These are phyloP conservation scores for Neogobius melanostomus DNA, from an alignment of 2,113 vertebrate genomes.

Conservation along the genomic window DNA sequence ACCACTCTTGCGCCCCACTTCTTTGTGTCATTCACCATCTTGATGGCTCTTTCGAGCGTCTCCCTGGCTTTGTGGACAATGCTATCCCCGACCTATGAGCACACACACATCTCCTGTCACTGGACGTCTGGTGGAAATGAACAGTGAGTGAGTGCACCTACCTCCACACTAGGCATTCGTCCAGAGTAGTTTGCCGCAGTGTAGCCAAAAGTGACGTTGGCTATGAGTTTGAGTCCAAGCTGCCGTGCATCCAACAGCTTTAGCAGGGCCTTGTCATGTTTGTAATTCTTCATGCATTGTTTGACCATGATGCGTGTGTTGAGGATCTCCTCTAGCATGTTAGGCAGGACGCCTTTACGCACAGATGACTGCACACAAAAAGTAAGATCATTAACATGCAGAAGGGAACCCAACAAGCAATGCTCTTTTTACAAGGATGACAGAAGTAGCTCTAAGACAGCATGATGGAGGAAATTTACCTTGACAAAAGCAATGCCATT, in stretches of 20 bases:
- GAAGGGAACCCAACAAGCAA: neutral
- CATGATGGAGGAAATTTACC: constrained; percentile 70
- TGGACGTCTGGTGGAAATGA: neutral
- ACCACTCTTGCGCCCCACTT: constrained; percentile 97
- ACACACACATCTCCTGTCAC: constrained; percentile 6
- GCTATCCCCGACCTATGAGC: constrained; percentile 88
- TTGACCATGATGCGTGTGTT: constrained; percentile 97
- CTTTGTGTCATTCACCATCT: constrained; percentile 94
- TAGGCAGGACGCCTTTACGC: constrained; percentile 91
- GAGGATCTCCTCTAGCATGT: constrained; percentile 96
- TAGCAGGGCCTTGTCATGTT: constrained; percentile 86
- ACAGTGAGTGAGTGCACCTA: constrained; percentile 36
- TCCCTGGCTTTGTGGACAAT: constrained; percentile 98
- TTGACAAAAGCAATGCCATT: constrained; percentile 94
- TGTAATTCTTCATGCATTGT: constrained; percentile 89
- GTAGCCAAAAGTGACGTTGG: constrained; percentile 96
- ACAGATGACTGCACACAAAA: constrained; percentile 80
- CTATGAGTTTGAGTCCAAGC: constrained; percentile 95
- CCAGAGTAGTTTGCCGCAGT: constrained; percentile 93
- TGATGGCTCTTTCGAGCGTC: constrained; percentile 96
- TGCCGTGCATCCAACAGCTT: constrained; percentile 93
- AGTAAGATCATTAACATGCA: neutral
- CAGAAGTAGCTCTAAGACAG: no score
- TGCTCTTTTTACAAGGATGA: no score
- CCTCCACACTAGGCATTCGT: constrained; percentile 95